Evolutionary conservation across 2,888 invertebrate species (phyloP).

Genomic region (Monoplex corrugatus): DNA sequence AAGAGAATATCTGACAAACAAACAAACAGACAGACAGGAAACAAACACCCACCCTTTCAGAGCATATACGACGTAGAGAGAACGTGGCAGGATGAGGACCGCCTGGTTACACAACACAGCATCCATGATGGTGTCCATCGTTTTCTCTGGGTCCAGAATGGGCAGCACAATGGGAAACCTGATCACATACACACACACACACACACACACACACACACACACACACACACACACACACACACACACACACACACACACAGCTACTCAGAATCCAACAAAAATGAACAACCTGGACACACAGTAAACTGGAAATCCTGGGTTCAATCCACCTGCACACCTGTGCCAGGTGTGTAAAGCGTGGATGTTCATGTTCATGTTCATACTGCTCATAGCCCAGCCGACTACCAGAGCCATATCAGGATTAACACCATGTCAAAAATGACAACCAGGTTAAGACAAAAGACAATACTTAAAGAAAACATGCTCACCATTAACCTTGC

Average conservation of each 20-base stretch:
- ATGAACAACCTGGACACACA: neutral
- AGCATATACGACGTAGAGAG: constrained; percentile 82
- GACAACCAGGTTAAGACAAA: too few relatives aligned
- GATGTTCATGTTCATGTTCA: too few relatives aligned
- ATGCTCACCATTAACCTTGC: too few relatives aligned
- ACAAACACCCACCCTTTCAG: constrained; percentile 84
- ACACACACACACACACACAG: neutral
- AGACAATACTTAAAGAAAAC: too few relatives aligned
- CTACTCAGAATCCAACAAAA: neutral
- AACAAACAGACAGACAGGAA: neutral
- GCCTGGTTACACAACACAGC: constrained; percentile 90
- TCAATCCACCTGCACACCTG: too few relatives aligned
- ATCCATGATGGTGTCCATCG: constrained; percentile 90
- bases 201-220: too few relatives aligned
- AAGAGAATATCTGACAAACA: too few relatives aligned
- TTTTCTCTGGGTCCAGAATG: constrained; percentile 91
- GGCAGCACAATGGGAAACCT: constrained; percentile 85
- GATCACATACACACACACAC: neutral
- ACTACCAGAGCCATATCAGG: too few relatives aligned
- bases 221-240: too few relatives aligned
- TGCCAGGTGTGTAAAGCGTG: too few relatives aligned
- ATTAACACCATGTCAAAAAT: too few relatives aligned
- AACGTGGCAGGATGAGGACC: constrained; percentile 90
- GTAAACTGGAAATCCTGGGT: neutral
- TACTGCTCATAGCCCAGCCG: too few relatives aligned